Base-by-base conservation (phyloP, 2,888 invertebrate species). In the Caenorhabditis sp. region DNA sequence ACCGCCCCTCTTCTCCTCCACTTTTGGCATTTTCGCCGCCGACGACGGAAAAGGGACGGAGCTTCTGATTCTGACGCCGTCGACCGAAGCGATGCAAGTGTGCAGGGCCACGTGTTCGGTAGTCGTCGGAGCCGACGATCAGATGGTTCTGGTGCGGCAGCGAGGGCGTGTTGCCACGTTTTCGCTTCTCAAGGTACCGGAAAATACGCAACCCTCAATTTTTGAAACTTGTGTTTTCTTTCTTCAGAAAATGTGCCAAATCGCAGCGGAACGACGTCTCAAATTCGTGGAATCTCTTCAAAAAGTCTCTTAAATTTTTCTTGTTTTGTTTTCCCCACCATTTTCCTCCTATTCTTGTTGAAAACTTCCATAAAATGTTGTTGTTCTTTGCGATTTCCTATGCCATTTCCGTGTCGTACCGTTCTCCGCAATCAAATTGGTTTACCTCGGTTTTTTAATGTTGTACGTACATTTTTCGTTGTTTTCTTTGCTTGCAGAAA, bases 211-310 rank as follows among this genome's bases (percentile, higher is more conserved):
- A n/a, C n/a, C n/a, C n/a, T n/a, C n/a, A n/a, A n/a, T n/a, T n/a
- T n/a, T n/a, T n/a, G n/a, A n/a, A n/a, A 24, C 24, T 2, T 9
- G 5, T 24, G 27, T 26, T 1, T 17, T 61, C 55, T 55, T 35
- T 22, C 55, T 62, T 1, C 58, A 72, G 65, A 63, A 73, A 53
- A 73, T 73, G 73, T 45, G 46, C 22, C 11, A 59, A 53, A 73
- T 73, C 41, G 53, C 65, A 11, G 24, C 58, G 4, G 59, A 65
- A 15, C 41, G 65, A 24, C 63, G 65, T 11, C 32, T 11, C 3
- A 50, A 52, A 41, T 59, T 73, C 13, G 65, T 46, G n/a, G 65
- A 73, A 46, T 17, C 73, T 7, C 53, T 73, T 1, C 9, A 32
- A 55, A 63, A 11, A 15, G 7, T 20, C 2, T 56, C 6, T 52